Conservation (phyloP, 2,113 vertebrate species). For the Cyanoderma ruficeps region DNA sequence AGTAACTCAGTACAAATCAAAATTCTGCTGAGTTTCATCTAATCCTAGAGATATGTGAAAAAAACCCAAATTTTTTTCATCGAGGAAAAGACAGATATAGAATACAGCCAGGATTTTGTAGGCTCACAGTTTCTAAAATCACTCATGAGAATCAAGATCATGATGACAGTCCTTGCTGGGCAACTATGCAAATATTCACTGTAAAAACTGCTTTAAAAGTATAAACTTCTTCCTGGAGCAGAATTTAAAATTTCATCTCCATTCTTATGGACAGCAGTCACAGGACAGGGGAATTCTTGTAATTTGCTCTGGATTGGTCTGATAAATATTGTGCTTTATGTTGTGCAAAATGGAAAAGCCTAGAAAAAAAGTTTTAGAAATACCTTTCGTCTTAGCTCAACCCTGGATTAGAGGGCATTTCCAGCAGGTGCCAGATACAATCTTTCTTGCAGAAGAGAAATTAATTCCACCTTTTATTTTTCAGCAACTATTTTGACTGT, state of each 20-base stretch:
- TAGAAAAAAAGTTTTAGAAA: not conserved
- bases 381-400: not conserved
- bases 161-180: not conserved
- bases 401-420: not conserved
- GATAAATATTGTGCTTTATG: not conserved
- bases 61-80: not conserved
- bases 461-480: not conserved
- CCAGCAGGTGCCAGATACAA: not conserved
- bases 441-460: not conserved
- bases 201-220: not conserved
- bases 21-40: not conserved
- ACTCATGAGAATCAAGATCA: not conserved
- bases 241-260: not conserved
- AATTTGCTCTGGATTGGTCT: not conserved
- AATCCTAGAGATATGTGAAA: not conserved
- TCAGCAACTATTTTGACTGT: not conserved
- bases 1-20: not conserved
- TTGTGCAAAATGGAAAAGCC: not conserved
- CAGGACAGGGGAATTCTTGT: not conserved
- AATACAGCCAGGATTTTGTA: not conserved
- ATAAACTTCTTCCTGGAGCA: not conserved
- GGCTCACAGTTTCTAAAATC: not conserved
- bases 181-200: not conserved
- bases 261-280: not conserved
- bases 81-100: not conserved